A percentile compares a stretch with the other conserved stretches of the same genome.
Conservation (phyloP, 2,113 vertebrate genomes). For the Ictidomys tridecemlineatus region DNA sequence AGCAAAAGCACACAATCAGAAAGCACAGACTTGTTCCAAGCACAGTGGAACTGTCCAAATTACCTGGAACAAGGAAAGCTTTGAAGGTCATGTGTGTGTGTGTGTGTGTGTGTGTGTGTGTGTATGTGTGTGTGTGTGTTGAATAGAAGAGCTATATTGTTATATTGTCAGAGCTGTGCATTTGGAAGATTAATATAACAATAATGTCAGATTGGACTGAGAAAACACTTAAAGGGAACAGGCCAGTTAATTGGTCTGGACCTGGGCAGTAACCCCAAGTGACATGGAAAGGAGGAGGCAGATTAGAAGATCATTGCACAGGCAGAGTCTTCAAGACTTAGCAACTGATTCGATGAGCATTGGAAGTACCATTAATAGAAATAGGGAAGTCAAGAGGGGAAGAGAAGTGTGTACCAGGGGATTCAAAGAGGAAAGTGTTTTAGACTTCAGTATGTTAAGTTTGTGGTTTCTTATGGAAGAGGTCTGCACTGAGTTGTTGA, state of each 20-base stretch:
- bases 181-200: constrained; percentile 1
- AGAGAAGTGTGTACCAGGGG: constrained; percentile 51
- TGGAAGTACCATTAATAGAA: constrained; percentile 71
- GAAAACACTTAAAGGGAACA: not conserved
- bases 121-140: not conserved
- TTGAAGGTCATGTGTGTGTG: not conserved
- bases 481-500: not conserved
- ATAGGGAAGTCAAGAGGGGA: constrained; percentile 67
- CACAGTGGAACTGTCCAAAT: not conserved
- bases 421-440: constrained; percentile 73
- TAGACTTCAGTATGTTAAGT: constrained; percentile 65
- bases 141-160: not conserved
- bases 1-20: not conserved
- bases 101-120: too few species aligned
- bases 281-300: not conserved
- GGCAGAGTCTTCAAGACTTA: not conserved
- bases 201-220: not conserved
- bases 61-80: not conserved
- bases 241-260: not conserved
- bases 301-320: not conserved
- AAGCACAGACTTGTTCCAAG: not conserved
- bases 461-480: constrained; percentile 72
- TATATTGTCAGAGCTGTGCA: not conserved
- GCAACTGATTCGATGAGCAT: not conserved
- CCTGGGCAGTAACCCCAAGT: not conserved